Evolutionary conservation across 2,113 vertebrate genomes (phyloP), one percentile per base, ranked within the genome.

Genomic region (Pogonocichla stellata): DNA sequence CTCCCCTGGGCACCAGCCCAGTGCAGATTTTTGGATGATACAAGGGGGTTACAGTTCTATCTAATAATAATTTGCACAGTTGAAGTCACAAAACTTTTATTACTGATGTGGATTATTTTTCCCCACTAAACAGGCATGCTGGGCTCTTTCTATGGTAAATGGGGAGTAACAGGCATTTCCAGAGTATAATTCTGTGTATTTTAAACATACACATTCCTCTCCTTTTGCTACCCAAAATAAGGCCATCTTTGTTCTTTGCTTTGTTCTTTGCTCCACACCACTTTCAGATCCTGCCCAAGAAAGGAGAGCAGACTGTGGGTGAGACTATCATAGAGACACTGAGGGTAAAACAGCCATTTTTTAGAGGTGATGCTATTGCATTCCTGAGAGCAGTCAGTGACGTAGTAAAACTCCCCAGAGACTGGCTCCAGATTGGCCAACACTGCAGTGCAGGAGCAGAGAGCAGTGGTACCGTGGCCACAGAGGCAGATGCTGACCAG

Each of bases 381-480:
- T 16, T 74, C 20, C 71, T 66, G 42, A 58, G 19, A 80, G 22
- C 8, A 67, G 47, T 22, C 1, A 1, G 11, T 1, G 14, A 20
- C 0, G 0, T 5, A 48, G 31, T 47, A 61, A 42, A n/a, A 85
- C 31, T 33, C 50, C 28, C 56, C 17, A 71, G 61, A 47, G n/a
- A 57, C 19, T 31, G 42, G 24, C 28, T 74, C 51, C 51, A 74
- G n/a, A 33, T 1, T 5, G 8, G 28, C 31, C 61, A 71, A 26
- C 5, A 19, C 10, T n/a, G n/a, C n/a, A 40, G 8, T 18, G 43
- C 15, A 71, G 31, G 51, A 79, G 20, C 31, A 51, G 13, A 69
- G 6, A 5, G 23, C 12, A 19, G 15, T 15, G 31, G 45, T 22
- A 19, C 26, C 60, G 17, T 25, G 26, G 40, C 29, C 26, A 18